These are phyloP conservation scores for Entomobrya proxima DNA, from an alignment of 2,888 invertebrate species.

Conservation along the genomic window DNA sequence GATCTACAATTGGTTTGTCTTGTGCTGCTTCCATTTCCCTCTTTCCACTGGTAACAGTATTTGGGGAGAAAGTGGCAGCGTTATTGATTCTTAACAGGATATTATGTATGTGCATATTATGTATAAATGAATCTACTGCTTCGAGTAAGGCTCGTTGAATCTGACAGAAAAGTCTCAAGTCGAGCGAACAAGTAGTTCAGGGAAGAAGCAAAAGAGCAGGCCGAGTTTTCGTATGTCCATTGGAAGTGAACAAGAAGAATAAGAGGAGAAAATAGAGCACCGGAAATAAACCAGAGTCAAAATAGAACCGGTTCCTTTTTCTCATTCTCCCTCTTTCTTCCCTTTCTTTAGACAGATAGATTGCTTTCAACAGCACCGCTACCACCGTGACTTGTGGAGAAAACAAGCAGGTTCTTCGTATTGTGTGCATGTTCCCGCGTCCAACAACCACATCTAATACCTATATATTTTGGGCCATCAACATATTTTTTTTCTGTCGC, in stretches of 20 bases:
- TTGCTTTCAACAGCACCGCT: conserved; percentile 42
- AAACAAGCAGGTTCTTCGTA: conserved; percentile 7
- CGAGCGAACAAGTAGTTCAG: not conserved
- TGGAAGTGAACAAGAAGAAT: conserved; percentile 5
- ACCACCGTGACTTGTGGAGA: conserved; percentile 16
- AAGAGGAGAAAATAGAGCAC: conserved; percentile 61
- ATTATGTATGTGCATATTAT: conserved; percentile 48
- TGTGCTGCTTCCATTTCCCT: not conserved
- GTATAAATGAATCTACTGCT: conserved; percentile 42
- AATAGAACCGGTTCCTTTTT: conserved; percentile 57
- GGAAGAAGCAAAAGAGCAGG: not conserved
- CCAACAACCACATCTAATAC: not conserved
- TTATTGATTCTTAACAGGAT: conserved; percentile 55
- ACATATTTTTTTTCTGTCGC: conserved; percentile 27
- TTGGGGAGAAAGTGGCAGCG: conserved; percentile 12
- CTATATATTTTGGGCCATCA: conserved; percentile 24
- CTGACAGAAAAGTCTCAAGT: conserved; percentile 18
- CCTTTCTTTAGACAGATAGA: conserved; percentile 56
- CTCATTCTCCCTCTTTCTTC: conserved; percentile 20
- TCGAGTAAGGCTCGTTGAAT: conserved; percentile 29
- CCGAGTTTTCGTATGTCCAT: conserved; percentile 27
- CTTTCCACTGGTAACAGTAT: not conserved
- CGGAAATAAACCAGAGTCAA: conserved; percentile 65
- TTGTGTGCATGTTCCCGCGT: conserved; percentile 14
- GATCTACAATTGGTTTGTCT: conserved; percentile 36